Evolutionary conservation across 2,797 vertebrate species (phyloP).

Genomic region (Acestrorhynchus altus): DNA sequence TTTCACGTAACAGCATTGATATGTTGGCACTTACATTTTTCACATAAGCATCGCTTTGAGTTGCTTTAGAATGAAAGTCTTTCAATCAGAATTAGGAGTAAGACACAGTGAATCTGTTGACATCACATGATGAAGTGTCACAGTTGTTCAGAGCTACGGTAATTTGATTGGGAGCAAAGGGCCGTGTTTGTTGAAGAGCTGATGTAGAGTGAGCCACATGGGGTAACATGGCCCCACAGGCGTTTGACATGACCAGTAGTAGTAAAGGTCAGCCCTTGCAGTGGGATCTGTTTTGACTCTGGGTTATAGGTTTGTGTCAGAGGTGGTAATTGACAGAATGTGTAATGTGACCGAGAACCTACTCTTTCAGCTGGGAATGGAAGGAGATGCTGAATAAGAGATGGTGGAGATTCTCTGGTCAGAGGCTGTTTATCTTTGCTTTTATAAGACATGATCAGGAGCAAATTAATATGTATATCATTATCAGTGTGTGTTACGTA

Average conservation of each 20-base stretch:
- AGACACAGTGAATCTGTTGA: not conserved
- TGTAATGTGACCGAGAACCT: constrained; percentile 17
- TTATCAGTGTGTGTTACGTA: too few species aligned
- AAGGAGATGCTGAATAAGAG: not conserved
- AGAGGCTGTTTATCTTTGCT: not conserved
- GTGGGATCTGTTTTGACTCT: constrained; percentile 20
- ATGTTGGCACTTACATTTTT: too few species aligned
- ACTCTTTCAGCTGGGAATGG: not conserved
- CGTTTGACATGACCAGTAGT: constrained; percentile 3
- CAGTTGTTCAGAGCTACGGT: not conserved
- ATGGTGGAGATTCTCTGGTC: not conserved
- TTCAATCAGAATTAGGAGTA: too few species aligned
- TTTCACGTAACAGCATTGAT: too few species aligned
- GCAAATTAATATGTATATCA: too few species aligned
- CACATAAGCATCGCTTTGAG: too few species aligned
- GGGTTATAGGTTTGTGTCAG: constrained; percentile 15
- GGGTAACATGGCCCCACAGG: not conserved
- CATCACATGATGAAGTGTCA: constrained; percentile 14
- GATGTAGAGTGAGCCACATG: constrained; percentile 12
- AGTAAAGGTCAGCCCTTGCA: constrained; percentile 1
- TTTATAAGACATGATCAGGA: too few species aligned
- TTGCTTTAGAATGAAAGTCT: too few species aligned
- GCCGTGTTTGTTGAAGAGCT: not conserved
- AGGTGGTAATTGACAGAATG: constrained; percentile 28
- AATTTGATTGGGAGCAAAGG: not conserved